phyloP scores from a whole-genome alignment of 2,888 invertebrate genomes.

The Blastobasis lacticolella region DNA sequence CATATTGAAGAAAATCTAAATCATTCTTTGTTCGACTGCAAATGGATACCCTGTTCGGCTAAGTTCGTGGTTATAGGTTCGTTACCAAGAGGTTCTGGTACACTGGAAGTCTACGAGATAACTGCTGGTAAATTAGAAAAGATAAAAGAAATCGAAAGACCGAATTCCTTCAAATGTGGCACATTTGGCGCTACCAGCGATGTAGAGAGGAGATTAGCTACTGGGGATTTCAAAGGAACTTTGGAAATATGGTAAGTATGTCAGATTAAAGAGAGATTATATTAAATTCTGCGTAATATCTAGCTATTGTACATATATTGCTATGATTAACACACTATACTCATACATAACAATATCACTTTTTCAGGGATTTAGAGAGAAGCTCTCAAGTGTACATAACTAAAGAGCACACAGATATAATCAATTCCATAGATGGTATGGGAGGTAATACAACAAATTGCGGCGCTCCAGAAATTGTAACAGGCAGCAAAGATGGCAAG shows the following conservation, averaged over 20 bases:
- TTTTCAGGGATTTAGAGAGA: constrained; percentile 84
- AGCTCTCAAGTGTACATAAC: constrained; percentile 85
- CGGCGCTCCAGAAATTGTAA: constrained; percentile 96
- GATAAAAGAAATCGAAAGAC: constrained; percentile 83
- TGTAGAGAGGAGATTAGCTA: constrained; percentile 86
- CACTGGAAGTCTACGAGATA: constrained; percentile 87
- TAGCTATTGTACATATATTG: no score
- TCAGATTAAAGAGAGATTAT: neutral
- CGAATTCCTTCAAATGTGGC: constrained; percentile 92
- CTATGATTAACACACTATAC: no score
- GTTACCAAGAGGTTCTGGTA: constrained; percentile 88
- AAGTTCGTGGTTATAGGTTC: constrained; percentile 93
- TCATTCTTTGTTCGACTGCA: constrained; percentile 92
- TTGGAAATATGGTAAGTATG: constrained; percentile 84
- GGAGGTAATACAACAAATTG: constrained; percentile 87
- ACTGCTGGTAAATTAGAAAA: constrained; percentile 80
- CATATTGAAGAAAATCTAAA: constrained; percentile 88
- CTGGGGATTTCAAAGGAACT: constrained; percentile 91
- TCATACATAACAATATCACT: neutral
- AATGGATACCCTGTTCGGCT: constrained; percentile 96
- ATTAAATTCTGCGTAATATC: no score
- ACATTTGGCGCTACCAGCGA: constrained; percentile 93
- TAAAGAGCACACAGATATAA: constrained; percentile 85
- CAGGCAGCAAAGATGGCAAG: constrained; percentile 92
- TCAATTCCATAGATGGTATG: constrained; percentile 93